phyloP scores from a whole-genome alignment of 2,888 invertebrate species.

The Tetragonula carbonaria region DNA sequence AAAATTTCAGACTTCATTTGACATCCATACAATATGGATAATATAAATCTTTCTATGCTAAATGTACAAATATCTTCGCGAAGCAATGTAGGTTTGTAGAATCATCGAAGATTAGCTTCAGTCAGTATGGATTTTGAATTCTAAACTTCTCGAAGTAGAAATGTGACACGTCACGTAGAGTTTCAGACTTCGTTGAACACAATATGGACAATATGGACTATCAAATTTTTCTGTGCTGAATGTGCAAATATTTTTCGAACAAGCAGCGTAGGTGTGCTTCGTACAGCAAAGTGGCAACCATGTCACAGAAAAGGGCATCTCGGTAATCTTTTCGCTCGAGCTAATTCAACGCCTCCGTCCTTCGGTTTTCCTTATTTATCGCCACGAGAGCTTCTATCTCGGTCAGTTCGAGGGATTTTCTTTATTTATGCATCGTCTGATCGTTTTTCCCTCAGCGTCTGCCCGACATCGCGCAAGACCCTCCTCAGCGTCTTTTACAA shows the following conservation, averaged over 20 bases:
- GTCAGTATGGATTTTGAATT: not conserved
- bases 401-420: constrained; percentile 15
- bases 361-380: constrained; percentile 53
- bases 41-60: not conserved
- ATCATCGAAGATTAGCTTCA: not conserved
- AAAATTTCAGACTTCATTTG: too few species aligned
- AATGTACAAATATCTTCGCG: not conserved
- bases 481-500: constrained; percentile 10
- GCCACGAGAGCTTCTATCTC: constrained; percentile 10
- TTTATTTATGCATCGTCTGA: constrained; percentile 57
- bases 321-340: constrained; percentile 39
- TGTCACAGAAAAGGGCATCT: constrained; percentile 26
- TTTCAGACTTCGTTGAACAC: too few species aligned
- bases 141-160: not conserved
- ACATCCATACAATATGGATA: too few species aligned
- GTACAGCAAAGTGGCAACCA: not conserved
- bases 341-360: constrained; percentile 35
- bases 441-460: constrained; percentile 35
- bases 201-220: too few species aligned
- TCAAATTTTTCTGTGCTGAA: not conserved
- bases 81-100: not conserved
- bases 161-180: too few species aligned
- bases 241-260: not conserved
- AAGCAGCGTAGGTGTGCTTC: not conserved
- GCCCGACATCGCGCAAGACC: constrained; percentile 3